Evolutionary conservation across 2,797 vertebrate genomes (phyloP).

Genomic region (Poecilia picta): DNA sequence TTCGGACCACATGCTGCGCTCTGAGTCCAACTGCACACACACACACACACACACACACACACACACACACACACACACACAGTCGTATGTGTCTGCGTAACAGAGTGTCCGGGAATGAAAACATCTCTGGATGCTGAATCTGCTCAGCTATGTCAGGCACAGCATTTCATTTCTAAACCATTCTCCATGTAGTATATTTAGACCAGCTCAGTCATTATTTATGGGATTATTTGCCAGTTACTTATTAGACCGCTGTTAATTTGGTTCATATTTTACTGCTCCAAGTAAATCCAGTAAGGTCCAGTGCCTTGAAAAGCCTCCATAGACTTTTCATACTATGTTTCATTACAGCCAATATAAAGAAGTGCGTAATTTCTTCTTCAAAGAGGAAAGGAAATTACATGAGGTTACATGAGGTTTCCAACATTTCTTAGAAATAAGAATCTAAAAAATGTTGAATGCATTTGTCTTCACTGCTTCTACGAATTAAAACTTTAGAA

Average conservation of each 20-base stretch:
- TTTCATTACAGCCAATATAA: neutral
- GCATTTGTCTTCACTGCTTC: neutral
- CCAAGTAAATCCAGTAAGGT: neutral
- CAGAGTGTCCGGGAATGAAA: slow-evolving; percentile 13
- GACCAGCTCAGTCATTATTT: neutral
- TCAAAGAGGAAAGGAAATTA: neutral
- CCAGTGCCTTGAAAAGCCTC: neutral
- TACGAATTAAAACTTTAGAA: neutral
- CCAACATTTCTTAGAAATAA: neutral
- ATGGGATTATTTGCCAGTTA: neutral
- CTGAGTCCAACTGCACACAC: slow-evolving; percentile 24
- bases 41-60: neutral
- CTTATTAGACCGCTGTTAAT: neutral
- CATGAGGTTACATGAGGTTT: neutral
- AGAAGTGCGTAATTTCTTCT: neutral
- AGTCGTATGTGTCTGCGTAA: slow-evolving; percentile 13
- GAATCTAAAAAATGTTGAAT: neutral
- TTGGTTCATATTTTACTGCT: neutral
- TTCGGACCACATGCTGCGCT: slow-evolving; percentile 47
- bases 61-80: slow-evolving; percentile 5
- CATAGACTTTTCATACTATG: neutral
- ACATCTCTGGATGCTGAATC: slow-evolving; percentile 8
- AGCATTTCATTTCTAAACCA: neutral
- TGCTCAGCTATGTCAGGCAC: neutral
- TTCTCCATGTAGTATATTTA: slow-evolving; percentile 20